These are phyloP conservation scores for Drosophila greeni DNA, from an alignment of 2,888 invertebrate species.

Conservation along the genomic window DNA sequence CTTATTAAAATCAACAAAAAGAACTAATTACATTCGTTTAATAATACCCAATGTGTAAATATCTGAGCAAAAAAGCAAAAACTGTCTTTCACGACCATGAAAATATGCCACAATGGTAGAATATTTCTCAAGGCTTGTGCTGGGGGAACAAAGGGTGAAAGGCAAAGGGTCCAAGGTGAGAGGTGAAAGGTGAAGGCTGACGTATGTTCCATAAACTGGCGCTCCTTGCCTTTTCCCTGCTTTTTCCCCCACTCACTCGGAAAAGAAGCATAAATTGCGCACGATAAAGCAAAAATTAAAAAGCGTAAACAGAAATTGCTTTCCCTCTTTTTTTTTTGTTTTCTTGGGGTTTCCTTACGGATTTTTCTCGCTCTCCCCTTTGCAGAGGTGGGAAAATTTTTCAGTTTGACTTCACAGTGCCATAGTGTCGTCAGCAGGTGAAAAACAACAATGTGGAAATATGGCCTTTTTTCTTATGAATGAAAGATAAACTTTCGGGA, in stretches of 20 bases:
- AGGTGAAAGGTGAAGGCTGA: conserved; percentile 28
- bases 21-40: background rate
- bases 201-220: conserved; percentile 25
- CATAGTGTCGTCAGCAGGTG: conserved; percentile 19
- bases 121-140: background rate
- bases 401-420: conserved; percentile 2
- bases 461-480: conserved; percentile 1
- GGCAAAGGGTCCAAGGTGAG: conserved; percentile 7
- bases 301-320: conserved; percentile 65
- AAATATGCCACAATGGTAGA: conserved; percentile 15
- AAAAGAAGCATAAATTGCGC: conserved; percentile 59
- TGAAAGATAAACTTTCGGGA: background rate
- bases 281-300: conserved; percentile 75
- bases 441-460: conserved; percentile 15
- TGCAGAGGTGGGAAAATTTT: conserved; percentile 15
- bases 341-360: background rate
- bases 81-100: no score
- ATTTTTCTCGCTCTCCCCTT: background rate
- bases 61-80: background rate
- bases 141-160: background rate
- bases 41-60: background rate
- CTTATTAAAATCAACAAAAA: background rate
- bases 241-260: conserved; percentile 8
- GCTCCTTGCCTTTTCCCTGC: conserved; percentile 1
- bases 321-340: conserved; percentile 13